Percentiles rank a stretch among this genome's conserved stretches.
phyloP scores from a whole-genome alignment of 2,888 invertebrate species.

The Syrphus vitripennis region DNA sequence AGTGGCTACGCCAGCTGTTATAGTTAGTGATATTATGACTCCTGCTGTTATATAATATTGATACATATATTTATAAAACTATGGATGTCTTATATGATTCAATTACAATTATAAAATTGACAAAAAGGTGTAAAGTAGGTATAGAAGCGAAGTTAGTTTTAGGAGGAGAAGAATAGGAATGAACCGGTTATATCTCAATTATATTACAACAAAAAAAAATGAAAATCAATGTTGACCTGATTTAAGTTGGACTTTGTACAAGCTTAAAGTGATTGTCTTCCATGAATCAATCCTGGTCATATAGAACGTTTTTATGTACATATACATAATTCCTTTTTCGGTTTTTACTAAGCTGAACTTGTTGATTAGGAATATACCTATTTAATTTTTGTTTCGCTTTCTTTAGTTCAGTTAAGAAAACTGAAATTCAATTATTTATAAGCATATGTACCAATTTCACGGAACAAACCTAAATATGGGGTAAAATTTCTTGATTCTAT shows the following conservation, averaged over 20 bases:
- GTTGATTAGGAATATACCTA: too few species aligned
- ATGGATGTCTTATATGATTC: constrained; percentile 25
- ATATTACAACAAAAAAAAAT: not conserved
- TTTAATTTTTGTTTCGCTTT: too few species aligned
- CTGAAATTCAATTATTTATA: too few species aligned
- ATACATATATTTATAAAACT: not conserved
- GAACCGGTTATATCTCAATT: not conserved
- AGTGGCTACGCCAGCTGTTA: too few species aligned
- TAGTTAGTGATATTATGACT: not conserved
- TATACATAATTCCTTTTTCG: too few species aligned
- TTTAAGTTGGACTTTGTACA: not conserved
- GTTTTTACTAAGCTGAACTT: too few species aligned
- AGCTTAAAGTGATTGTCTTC: not conserved
- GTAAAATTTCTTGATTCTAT: too few species aligned
- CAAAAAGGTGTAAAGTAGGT: constrained; percentile 5
- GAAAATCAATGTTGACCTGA: not conserved
- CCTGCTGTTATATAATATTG: constrained; percentile 40
- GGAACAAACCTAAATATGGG: too few species aligned
- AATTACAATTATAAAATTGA: constrained; percentile 2
- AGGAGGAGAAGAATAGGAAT: not conserved
- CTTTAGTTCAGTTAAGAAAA: too few species aligned
- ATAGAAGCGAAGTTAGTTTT: not conserved
- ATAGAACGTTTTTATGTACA: not conserved
- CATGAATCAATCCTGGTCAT: not conserved
- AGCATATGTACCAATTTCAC: too few species aligned